Conservation (phyloP, 2,888 invertebrate species). For the Girardia tigrina region DNA sequence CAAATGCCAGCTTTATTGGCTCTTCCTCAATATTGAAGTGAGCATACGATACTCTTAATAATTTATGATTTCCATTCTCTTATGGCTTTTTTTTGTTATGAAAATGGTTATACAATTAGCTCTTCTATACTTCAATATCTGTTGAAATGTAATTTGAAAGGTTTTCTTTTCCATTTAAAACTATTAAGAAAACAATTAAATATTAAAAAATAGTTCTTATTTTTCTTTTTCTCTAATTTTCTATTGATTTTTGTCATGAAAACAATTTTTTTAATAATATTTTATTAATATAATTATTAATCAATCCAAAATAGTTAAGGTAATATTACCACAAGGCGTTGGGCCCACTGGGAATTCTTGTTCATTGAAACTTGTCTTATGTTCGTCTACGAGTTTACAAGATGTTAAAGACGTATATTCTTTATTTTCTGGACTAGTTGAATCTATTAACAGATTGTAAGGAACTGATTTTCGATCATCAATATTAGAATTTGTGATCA, state of each 20-base stretch:
- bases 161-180: too few relatives aligned
- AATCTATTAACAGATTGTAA: not conserved
- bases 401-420: slow-evolving; percentile 2
- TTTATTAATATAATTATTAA: too few relatives aligned
- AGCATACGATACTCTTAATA: not conserved
- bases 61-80: not conserved
- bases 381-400: not conserved
- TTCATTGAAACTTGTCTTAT: not conserved
- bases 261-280: too few relatives aligned
- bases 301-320: not conserved
- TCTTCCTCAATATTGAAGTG: not conserved
- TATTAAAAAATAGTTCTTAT: too few relatives aligned
- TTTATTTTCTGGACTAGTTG: not conserved
- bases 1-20: slow-evolving; percentile 19
- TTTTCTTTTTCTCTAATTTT: too few relatives aligned
- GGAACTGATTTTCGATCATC: not conserved
- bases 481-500: not conserved
- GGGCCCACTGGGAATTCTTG: not conserved
- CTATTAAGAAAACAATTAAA: too few relatives aligned
- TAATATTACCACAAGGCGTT: not conserved
- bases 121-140: too few relatives aligned
- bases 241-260: too few relatives aligned
- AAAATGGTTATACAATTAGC: too few relatives aligned
- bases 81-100: too few relatives aligned
- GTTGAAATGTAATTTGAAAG: too few relatives aligned